Base-by-base conservation (phyloP, 1,140 invertebrate genomes). In the Mizuhopecten yessoensis region DNA sequence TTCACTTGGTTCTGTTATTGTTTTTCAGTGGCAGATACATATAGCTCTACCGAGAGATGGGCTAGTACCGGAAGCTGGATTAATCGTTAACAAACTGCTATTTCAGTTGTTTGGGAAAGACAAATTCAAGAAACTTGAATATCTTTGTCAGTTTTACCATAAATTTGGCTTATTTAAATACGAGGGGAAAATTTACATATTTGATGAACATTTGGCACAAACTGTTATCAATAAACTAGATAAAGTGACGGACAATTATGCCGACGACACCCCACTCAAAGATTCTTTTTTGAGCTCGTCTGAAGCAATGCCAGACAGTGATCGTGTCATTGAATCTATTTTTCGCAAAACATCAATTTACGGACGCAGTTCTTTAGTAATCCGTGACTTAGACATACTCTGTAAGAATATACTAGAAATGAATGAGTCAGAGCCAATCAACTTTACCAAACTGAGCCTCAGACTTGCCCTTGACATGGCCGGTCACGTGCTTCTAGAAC, bases 401-500 rank as follows among this genome's bases (percentile, higher is more conserved):
- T 29, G 57, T 33, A 15, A 86, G 20, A 89, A 75, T 2, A 86
- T n/a, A n/a, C n/a, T 89, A n/a, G 57, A 45, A 75, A 29, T 34
- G 36, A n/a, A 45, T 34, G n/a, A n/a, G n/a, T n/a, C n/a, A n/a
- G 34, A 75, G 2, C 29, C 57, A 34, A 86, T 94, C 0, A 94
- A 94, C 42, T 42, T 94, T 1, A 94, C 92, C n/a, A 42, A 94
- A 23, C 92, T 90, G 91, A 90, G 90, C 23, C 57, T 93, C 13
- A 90, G 92, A n/a, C 29, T 94, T 34, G 94, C 94, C 3, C 42
- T 94, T 34, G 94, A 94, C 57, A 93, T 94, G n/a, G 93, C 94
- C 17, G 94, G 94, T 34, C 93, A 94, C 42, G 93, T 94, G 75
- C 88, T 94, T n/a, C 86, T 94, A n/a, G 89, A 94, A 33, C 49